Percentiles rank a stretch among this genome's conserved stretches.
Evolutionary conservation across 2,888 invertebrate species (phyloP).

Genomic region (Eustalomyia histrio): DNA sequence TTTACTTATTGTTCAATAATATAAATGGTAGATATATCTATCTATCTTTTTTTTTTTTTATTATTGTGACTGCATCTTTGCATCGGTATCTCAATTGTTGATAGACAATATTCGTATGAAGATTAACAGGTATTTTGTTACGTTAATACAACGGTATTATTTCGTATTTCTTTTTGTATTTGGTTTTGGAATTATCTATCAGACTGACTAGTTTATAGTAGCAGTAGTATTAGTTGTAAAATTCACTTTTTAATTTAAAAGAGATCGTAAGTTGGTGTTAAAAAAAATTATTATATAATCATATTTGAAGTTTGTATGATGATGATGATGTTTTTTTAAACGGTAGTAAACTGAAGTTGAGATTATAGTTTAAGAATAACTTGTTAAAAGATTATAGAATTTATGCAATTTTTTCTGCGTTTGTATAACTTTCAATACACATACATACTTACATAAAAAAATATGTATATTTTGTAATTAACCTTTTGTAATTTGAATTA

Average conservation of each 20-base stretch:
- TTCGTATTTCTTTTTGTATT: not conserved
- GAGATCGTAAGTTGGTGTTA: constrained; percentile 30
- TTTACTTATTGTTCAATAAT: constrained; percentile 11
- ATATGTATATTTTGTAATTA: not conserved
- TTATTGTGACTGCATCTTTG: not conserved
- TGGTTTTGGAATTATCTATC: not conserved
- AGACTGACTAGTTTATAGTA: not conserved
- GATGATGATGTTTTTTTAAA: not conserved
- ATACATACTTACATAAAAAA: too few relatives aligned
- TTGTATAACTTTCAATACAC: too few relatives aligned
- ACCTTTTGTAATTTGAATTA: constrained; percentile 5
- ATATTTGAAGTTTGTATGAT: not conserved
- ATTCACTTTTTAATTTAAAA: constrained; percentile 50
- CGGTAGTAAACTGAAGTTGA: not conserved
- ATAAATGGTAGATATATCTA: not conserved
- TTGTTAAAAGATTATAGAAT: not conserved
- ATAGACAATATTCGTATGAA: constrained; percentile 44
- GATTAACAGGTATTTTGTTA: constrained; percentile 64
- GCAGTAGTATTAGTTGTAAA: constrained; percentile 25
- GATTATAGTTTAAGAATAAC: not conserved
- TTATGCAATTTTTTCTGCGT: not conserved
- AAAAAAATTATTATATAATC: constrained; percentile 46
- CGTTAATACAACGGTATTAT: constrained; percentile 61
- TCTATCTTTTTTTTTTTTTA: constrained; percentile 18
- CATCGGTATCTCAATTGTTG: constrained; percentile 13